phyloP scores from a whole-genome alignment of 2,888 invertebrate species.

The Cheilosia pagana region DNA sequence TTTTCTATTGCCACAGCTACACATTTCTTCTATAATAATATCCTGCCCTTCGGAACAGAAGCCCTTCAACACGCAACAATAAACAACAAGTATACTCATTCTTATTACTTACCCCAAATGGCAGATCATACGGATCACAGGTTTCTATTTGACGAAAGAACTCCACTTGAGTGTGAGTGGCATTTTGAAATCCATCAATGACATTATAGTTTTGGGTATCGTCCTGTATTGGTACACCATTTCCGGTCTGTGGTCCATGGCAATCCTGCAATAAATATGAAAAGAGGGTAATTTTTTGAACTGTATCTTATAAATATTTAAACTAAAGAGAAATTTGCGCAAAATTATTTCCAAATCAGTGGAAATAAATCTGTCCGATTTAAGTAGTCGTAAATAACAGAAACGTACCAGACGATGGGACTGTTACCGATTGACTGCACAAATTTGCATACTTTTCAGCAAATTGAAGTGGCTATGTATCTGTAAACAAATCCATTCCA shows the following conservation, averaged over 20 bases:
- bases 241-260: constrained; percentile 86
- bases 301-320: not conserved
- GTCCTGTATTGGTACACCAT: constrained; percentile 89
- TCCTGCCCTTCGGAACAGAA: not conserved
- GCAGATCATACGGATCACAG: constrained; percentile 90
- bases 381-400: too few relatives aligned
- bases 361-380: too few relatives aligned
- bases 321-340: not conserved
- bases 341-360: too few relatives aligned
- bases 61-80: not conserved
- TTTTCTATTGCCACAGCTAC: too few relatives aligned
- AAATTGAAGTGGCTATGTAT: too few relatives aligned
- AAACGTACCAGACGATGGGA: too few relatives aligned
- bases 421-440: too few relatives aligned
- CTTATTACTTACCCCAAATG: constrained; percentile 86
- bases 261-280: constrained; percentile 88
- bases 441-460: too few relatives aligned
- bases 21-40: too few relatives aligned
- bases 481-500: too few relatives aligned
- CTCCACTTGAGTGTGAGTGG: constrained; percentile 91
- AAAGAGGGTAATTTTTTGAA: not conserved
- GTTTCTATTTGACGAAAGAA: constrained; percentile 92
- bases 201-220: constrained; percentile 93
- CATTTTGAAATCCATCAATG: constrained; percentile 90
- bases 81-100: not conserved